These are phyloP conservation scores for Nothobranchius kuhntae DNA, from an alignment of 2,113 vertebrate species.

Conservation along the genomic window DNA sequence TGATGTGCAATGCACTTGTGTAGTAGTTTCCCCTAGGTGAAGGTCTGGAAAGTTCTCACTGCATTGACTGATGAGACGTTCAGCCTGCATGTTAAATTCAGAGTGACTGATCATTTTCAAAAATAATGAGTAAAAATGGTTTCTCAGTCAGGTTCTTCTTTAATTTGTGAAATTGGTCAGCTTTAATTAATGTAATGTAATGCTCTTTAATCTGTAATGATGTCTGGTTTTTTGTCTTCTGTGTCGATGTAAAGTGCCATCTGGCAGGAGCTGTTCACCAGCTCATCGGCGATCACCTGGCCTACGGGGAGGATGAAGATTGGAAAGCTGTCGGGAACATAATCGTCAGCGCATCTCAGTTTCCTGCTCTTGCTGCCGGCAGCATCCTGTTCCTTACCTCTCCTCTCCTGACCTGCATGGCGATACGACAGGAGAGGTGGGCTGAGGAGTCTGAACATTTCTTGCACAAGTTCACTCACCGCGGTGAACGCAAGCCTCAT, in stretches of 20 bases:
- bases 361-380: conserved; percentile 59
- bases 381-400: conserved; percentile 66
- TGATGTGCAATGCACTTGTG: too few relatives aligned
- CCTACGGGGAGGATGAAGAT: background rate
- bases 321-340: background rate
- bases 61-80: too few relatives aligned
- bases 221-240: background rate
- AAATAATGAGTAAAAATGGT: too few relatives aligned
- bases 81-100: too few relatives aligned
- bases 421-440: conserved; percentile 55
- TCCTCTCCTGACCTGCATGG: conserved; percentile 60
- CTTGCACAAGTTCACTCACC: conserved; percentile 45
- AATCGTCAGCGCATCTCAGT: conserved; percentile 53
- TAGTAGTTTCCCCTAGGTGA: too few relatives aligned
- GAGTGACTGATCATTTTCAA: too few relatives aligned
- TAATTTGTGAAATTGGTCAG: too few relatives aligned
- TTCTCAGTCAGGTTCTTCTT: too few relatives aligned
- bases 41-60: too few relatives aligned
- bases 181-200: background rate
- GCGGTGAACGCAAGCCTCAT: background rate
- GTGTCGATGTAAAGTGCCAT: conserved; percentile 51
- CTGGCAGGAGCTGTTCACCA: conserved; percentile 59
- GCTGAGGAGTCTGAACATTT: conserved; percentile 55
- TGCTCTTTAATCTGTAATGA: too few relatives aligned
- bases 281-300: conserved; percentile 52